Evolutionary conservation across 2,888 invertebrate genomes (phyloP), one percentile per base, ranked within the genome.

Genomic region (Apotomis turbidana): DNA sequence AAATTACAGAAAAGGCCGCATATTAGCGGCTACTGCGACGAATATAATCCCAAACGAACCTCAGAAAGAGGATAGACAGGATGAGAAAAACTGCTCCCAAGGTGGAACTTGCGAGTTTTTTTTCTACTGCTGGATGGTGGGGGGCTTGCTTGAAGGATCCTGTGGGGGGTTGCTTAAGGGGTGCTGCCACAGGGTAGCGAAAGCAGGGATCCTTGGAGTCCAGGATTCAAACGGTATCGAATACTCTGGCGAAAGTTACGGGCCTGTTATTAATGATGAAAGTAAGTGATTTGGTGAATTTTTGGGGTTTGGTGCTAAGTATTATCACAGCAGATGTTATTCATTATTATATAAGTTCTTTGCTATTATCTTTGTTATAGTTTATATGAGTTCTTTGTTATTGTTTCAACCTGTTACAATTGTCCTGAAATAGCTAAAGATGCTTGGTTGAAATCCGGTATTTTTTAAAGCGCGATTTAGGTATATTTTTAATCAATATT

Each of bases 101-200:
- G 97, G 96, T 74, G 96, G 97, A 70, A 96, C 96, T 77, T 98
- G 98, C 89, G 97, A 98, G 90, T 97, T 98, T 94, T 97, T 98
- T 94, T 95, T 98, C 84, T 95, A 96, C 90, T 98, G 98, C 93
- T 98, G 98, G 98, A 95, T 98, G 95, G 95, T 96, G 74, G 97
- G 97, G 79, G 98, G 98, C 74, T 94, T 97, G 73, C 94, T 98
- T 84, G 97, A 97, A 83, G 97, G 97, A 78, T 95, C 97, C 77
- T 98, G 98, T 89, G 96, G 96, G 78, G 96, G 96, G 76, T 94
- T 98, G 77, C 94, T 98, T 79, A 96, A 96, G 86, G 97, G 97
- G 77, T 98, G 98, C 94, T 98, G 98, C 90, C 96, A 97, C 86
- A 96, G 97, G 89, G 94, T 95, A 73, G 95, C 96, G 12, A 96